Evolutionary conservation across 2,797 vertebrate species (phyloP), one percentile per base, ranked within the genome.

Genomic region (Hydrocynus forskahlii): DNA sequence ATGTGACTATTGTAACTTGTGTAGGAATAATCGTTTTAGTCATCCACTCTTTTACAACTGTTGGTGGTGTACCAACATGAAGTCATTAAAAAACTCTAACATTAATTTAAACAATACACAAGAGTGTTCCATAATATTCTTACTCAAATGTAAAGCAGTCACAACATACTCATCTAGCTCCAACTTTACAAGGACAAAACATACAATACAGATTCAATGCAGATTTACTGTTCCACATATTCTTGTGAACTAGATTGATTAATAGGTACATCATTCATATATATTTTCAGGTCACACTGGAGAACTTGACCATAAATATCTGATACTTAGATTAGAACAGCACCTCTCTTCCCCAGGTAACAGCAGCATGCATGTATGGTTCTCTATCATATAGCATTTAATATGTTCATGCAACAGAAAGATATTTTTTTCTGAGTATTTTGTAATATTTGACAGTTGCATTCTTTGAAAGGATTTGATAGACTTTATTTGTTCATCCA

Each of bases 131-230:
- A 78, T 40, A 38, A 78, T 73, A 45, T 64, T 10, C 40, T 66
- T 59, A 38, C 5, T 67, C 35, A 50, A 67, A 77, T 23, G 67
- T 70, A 72, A 14, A 21, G 55, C 54, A 38, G 29, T 72, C 63
- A 60, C 50, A 59, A 57, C 29, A 48, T 64, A 29, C 5, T 1
- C 6, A 1, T 5, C 12, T 23, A 57, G 0, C 50, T 71, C 9
- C 40, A 10, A 43, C 17, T 45, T 6, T 45, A 21, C n/a, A 50
- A 70, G 7, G 16, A 19, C 13, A 40, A 71, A 81, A 57, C 48
- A 63, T 75, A 62, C 54, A 81, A 45, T 43, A 48, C 23, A 67
- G n/a, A 62, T 75, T 60, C 76, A 23, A 77, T 76, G 21, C 67
- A 71, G 57, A 14, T 81, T 21, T 81, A 43, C 59, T 45, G 10